phyloP scores from a whole-genome alignment of 2,888 invertebrate genomes.

The Dasypogon diadema region DNA sequence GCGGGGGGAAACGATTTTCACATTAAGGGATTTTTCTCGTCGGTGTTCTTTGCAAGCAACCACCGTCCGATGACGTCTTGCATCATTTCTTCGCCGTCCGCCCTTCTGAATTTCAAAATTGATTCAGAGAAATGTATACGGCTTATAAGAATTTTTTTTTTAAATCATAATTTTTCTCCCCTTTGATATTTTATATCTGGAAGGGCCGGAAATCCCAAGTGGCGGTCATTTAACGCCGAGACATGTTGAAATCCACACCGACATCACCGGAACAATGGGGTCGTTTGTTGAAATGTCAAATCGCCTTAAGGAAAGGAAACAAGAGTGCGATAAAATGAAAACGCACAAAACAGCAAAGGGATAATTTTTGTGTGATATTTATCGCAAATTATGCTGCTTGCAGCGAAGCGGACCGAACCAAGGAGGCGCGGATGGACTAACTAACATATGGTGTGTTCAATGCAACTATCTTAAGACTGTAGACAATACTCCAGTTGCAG shows the following conservation, averaged over 20 bases:
- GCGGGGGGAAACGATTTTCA: not conserved
- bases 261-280: constrained; percentile 40
- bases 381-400: constrained; percentile 29
- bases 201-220: constrained; percentile 50
- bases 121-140: not conserved
- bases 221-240: constrained; percentile 49
- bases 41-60: not conserved
- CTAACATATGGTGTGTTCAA: constrained; percentile 5
- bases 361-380: constrained; percentile 46
- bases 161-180: constrained; percentile 42
- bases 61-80: not conserved
- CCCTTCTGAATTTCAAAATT: not conserved
- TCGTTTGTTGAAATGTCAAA: constrained; percentile 48
- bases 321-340: constrained; percentile 16
- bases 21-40: constrained; percentile 6
- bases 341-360: constrained; percentile 23
- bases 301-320: constrained; percentile 33
- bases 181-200: not conserved
- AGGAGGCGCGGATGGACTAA: not conserved
- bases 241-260: constrained; percentile 49
- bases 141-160: constrained; percentile 19
- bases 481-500: constrained; percentile 6
- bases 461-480: not conserved
- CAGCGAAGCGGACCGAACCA: not conserved
- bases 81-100: not conserved